Base-by-base conservation (phyloP, 2,888 invertebrate species). In the Callosobruchus maculatus region DNA sequence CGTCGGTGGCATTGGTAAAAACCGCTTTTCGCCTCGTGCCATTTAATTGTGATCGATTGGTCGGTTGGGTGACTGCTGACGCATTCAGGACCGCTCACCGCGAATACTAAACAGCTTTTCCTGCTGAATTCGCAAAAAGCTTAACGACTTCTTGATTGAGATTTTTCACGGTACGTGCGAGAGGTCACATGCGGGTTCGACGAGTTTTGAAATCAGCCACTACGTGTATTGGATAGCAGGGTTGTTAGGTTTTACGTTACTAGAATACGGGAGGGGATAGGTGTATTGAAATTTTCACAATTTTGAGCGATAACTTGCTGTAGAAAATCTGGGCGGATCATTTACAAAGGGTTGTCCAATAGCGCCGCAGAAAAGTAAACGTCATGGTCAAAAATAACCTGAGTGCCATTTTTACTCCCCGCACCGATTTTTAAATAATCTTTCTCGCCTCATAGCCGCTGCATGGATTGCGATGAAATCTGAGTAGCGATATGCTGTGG, bases 41-140 rank as follows among this genome's bases (percentile, higher is more conserved):
- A 77, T 81, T 81, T 83, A 82, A 83, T 82, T 81, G 81, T 82
- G 81, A 82, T 82, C 81, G 82, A 83, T 82, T 80, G 81, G 80
- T 81, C 81, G 80, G 82, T 81, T 77, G 76, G 75, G 76, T 77
- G 72, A 72, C 72, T 72, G 73, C 78, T 77, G 76, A 78, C 75
- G 77, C 78, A 76, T 74, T 71, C 74, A 49, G 77, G 74, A 70
- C 66, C 76, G 74, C 72, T 72, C 67, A 71, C 73, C 70, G 67
- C 76, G 80, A 78, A 80, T 80, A 80, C 78, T 77, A 78, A 80
- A 79, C 77, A 78, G 77, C 49, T 18, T 49, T 49, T 49, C 49
- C 49, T 49, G 49, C 49, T 49, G 49, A 49, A 49, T 49, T 7
- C 49, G 49, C 49, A 49, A 49, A 49, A 49, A 49, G 13, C 49